phyloP scores from a whole-genome alignment of 2,888 invertebrate genomes.

The Pardosa pseudoannulata region DNA sequence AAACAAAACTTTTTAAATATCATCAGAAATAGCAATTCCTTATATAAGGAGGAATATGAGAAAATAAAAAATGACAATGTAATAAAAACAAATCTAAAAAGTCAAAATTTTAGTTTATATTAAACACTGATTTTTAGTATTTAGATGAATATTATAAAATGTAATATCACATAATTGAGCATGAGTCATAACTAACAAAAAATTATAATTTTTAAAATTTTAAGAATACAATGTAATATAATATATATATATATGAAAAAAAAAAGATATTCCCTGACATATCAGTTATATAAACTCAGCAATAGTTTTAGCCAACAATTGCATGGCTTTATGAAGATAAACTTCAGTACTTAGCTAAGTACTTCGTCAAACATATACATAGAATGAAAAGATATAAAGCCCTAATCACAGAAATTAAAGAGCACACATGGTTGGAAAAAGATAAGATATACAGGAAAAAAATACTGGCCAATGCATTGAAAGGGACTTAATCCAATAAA shows the following conservation, averaged over 20 bases:
- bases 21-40: too few relatives aligned
- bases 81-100: too few relatives aligned
- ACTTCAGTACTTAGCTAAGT: conserved; percentile 60
- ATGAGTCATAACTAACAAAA: background rate
- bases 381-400: conserved; percentile 11
- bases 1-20: too few relatives aligned
- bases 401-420: conserved; percentile 50
- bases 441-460: background rate
- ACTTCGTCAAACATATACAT: conserved; percentile 65
- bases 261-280: background rate
- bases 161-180: conserved; percentile 16
- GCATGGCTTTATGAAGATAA: background rate
- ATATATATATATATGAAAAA: background rate
- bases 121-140: too few relatives aligned
- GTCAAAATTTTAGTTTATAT: too few relatives aligned
- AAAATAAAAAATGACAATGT: too few relatives aligned
- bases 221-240: too few relatives aligned
- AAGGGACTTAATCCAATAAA: conserved; percentile 24
- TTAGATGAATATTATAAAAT: too few relatives aligned
- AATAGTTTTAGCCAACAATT: background rate
- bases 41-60: too few relatives aligned
- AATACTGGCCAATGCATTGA: conserved; percentile 61
- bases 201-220: too few relatives aligned
- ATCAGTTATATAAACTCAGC: too few relatives aligned
- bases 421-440: conserved; percentile 23